Evolutionary conservation across 2,888 invertebrate genomes (phyloP).

Genomic region (Toxonevra muliebris): DNA sequence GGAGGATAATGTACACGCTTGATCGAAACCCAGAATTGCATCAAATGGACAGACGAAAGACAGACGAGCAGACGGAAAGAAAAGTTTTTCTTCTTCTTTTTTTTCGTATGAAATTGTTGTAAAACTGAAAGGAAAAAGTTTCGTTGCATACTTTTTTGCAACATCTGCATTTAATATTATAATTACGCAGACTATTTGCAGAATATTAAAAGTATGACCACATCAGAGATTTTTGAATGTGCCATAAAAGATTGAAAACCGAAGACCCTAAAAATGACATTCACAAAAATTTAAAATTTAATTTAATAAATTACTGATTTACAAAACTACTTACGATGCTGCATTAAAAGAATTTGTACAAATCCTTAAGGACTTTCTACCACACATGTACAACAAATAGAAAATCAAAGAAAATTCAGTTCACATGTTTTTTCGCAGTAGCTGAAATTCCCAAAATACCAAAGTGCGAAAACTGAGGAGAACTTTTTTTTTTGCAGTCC

Average conservation of each 20-base stretch:
- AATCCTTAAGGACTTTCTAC: constrained; percentile 31
- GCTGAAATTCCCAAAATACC: not conserved
- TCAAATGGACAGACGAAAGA: not conserved
- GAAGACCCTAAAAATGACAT: too few relatives aligned
- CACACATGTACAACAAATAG: constrained; percentile 11
- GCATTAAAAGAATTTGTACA: constrained; percentile 15
- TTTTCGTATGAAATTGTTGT: constrained; percentile 6
- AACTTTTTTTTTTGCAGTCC: constrained; percentile 24
- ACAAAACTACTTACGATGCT: too few relatives aligned
- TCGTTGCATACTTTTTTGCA: constrained; percentile 34
- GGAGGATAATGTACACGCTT: not conserved
- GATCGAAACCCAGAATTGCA: too few relatives aligned
- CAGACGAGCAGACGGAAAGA: not conserved
- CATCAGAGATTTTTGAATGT: too few relatives aligned
- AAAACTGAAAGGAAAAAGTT: constrained; percentile 27
- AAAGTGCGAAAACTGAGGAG: constrained; percentile 25
- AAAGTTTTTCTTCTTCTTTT: constrained; percentile 5
- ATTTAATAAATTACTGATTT: too few relatives aligned
- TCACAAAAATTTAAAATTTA: too few relatives aligned
- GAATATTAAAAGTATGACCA: too few relatives aligned
- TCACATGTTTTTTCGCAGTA: constrained; percentile 17
- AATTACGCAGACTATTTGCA: constrained; percentile 43
- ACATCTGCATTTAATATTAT: constrained; percentile 47
- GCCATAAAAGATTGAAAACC: too few relatives aligned
- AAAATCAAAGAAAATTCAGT: constrained; percentile 25